These are phyloP conservation scores for Pseudococcus longispinus DNA, from an alignment of 2,888 invertebrate genomes.

Conservation along the genomic window DNA sequence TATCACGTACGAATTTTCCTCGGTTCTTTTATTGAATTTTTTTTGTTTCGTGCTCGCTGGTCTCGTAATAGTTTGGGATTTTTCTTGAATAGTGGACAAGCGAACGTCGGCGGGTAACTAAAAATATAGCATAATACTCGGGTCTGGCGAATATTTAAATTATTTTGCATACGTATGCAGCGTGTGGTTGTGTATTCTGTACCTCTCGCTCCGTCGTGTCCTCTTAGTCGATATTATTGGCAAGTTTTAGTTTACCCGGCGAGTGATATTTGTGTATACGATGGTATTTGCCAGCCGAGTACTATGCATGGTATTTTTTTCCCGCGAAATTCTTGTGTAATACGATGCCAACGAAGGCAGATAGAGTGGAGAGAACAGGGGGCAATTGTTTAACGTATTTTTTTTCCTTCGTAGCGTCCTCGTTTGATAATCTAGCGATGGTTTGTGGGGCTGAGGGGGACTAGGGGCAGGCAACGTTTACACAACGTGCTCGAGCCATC, in stretches of 20 bases:
- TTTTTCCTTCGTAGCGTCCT: background rate
- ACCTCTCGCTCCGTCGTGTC: background rate
- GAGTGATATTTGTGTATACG: background rate
- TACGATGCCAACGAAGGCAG: background rate
- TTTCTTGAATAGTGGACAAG: background rate
- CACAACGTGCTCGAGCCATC: background rate
- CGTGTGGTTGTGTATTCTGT: background rate
- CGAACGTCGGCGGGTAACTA: background rate
- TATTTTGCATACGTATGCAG: background rate
- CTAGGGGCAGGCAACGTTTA: background rate
- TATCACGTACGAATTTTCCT: constrained; percentile 49
- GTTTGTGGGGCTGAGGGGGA: background rate
- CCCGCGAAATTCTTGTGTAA: background rate
- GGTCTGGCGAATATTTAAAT: background rate
- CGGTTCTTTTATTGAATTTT: constrained; percentile 49
- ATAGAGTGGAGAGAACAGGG: background rate
- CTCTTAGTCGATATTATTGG: constrained; percentile 1
- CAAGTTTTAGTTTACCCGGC: background rate
- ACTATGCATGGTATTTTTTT: background rate
- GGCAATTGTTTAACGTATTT: background rate
- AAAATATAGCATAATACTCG: background rate
- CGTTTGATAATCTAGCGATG: background rate
- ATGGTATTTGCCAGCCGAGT: background rate
- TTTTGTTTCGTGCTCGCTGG: background rate
- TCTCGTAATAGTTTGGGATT: background rate